phyloP scores from a whole-genome alignment of 1,140 invertebrate species.

The Musca vetustissima region DNA sequence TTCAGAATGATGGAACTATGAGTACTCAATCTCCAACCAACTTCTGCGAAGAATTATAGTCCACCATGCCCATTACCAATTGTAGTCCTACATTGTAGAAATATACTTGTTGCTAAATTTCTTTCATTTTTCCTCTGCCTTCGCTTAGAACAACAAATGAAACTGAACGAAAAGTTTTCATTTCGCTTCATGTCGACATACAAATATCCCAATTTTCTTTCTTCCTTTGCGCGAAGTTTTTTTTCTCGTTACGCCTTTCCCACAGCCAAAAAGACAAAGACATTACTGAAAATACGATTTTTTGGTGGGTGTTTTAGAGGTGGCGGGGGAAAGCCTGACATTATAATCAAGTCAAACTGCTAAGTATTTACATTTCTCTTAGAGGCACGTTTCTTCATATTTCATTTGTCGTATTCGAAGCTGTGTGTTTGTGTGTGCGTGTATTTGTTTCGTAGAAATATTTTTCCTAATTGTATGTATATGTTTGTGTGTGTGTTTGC shows the following conservation, averaged over 20 bases:
- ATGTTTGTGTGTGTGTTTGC: not conserved
- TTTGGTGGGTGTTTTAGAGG: too few species aligned
- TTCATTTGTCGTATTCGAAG: not conserved
- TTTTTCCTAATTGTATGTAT: too few species aligned
- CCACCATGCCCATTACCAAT: too few species aligned
- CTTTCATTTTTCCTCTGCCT: not conserved
- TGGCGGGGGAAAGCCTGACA: not conserved
- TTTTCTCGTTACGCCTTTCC: too few species aligned
- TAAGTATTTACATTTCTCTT: conserved; percentile 23
- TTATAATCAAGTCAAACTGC: conserved; percentile 23
- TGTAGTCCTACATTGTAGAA: too few species aligned
- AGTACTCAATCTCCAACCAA: too few species aligned
- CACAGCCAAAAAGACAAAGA: too few species aligned
- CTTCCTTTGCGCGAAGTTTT: too few species aligned
- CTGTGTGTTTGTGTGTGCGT: not conserved
- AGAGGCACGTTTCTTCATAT: conserved; percentile 17
- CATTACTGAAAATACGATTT: too few species aligned
- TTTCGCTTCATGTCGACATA: not conserved
- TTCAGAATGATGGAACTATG: too few species aligned
- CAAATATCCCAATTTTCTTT: not conserved
- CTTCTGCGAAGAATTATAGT: too few species aligned
- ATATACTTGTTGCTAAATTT: conserved; percentile 12
- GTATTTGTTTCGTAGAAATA: not conserved
- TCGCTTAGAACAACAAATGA: not conserved
- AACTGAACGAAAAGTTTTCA: conserved; percentile 1